phyloP scores from a whole-genome alignment of 2,888 invertebrate species.

The Pseudeuparius sepicola region DNA sequence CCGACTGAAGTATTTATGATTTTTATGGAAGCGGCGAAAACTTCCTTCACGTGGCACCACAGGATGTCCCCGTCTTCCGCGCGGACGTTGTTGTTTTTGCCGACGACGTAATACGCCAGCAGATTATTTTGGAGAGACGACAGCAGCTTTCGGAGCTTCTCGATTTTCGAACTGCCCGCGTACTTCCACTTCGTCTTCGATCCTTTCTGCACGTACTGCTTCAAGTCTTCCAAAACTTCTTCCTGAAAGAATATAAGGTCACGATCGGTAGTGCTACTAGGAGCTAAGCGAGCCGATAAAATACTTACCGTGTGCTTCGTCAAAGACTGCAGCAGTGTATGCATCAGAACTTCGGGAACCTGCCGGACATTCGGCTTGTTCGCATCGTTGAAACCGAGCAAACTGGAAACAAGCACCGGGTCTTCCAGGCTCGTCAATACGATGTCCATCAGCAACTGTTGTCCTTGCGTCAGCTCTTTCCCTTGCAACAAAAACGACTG shows the following conservation, averaged over 20 bases:
- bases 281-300: neutral
- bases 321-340: constrained; percentile 45
- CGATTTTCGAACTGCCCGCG: constrained; percentile 30
- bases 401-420: constrained; percentile 46
- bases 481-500: constrained; percentile 45
- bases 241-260: constrained; percentile 31
- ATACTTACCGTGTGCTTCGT: constrained; percentile 44
- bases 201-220: constrained; percentile 28
- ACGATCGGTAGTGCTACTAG: neutral
- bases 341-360: constrained; percentile 38
- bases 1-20: constrained; percentile 34
- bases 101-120: constrained; percentile 41
- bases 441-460: constrained; percentile 50
- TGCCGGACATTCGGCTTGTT: neutral
- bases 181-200: constrained; percentile 32
- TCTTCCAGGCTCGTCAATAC: constrained; percentile 52
- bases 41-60: constrained; percentile 30
- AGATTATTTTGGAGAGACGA: constrained; percentile 51
- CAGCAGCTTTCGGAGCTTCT: constrained; percentile 43
- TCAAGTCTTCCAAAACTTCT: constrained; percentile 31
- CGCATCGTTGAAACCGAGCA: constrained; percentile 37
- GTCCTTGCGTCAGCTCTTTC: constrained; percentile 46
- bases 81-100: constrained; percentile 12
- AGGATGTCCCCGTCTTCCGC: constrained; percentile 25
- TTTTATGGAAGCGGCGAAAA: constrained; percentile 33